Base-by-base conservation (phyloP, 2,888 invertebrate genomes). In the Hetaerina titia region DNA sequence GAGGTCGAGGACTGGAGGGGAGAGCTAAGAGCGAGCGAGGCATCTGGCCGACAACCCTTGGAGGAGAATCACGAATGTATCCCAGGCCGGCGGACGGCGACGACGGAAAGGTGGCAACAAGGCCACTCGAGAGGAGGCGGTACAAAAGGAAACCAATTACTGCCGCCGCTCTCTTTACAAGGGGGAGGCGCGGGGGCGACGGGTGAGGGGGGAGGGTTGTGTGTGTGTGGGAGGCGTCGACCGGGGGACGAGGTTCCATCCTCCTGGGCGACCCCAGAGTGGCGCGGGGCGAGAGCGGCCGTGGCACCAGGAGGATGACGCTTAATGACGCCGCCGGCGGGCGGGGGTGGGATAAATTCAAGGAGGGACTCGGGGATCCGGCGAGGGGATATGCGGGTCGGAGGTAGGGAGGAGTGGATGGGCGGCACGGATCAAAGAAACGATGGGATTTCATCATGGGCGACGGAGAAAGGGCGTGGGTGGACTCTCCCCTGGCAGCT, bases 101-200 rank as follows among this genome's bases (percentile, higher is more conserved):
- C 13, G 81, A 81, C 13, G 81, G 31, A 81, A 81, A 81, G 81
- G 81, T 81, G 81, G 81, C 81, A 81, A 81, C 81, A 81, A 81
- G 11, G 81, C 31, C 81, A 31, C 81, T 15, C 31, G n/a, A 11
- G 69, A 69, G 69, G 22, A n/a, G 69, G 1, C n/a, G 31, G 2
- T n/a, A 81, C 81, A 81, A 81, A 81, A 81, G 81, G 81, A 81
- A 81, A 81, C 81, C 81, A 31, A 81, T 81, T 81, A 81, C 81
- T 1, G n/a, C 25, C 11, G 81, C 81, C 6, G 81, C 81, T 31
- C 81, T 15, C 25, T 81, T 81, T 81, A 13, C 31, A 31, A 31
- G 31, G 31, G 31, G 69, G 69, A 19, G 69, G 13, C 69, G 22
- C 1, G 22, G 19, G 64, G 17, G 64, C 56, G 45, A 31, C 19